A percentile compares a stretch with the other conserved stretches of the same genome.
These are phyloP conservation scores for Monarcha castaneiventris DNA, from an alignment of 2,113 vertebrate genomes.

Conservation along the genomic window DNA sequence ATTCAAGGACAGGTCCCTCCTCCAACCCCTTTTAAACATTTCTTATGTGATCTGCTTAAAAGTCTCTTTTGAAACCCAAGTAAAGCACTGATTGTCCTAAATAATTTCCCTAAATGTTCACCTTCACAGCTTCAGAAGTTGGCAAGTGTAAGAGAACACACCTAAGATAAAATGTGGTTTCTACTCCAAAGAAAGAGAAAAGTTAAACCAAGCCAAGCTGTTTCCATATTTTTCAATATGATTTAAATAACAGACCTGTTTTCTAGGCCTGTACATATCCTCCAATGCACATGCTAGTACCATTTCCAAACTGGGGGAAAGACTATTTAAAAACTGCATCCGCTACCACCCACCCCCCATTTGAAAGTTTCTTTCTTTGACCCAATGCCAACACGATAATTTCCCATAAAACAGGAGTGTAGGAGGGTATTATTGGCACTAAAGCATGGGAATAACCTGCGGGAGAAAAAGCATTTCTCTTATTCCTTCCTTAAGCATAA, in stretches of 20 bases:
- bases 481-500: background rate
- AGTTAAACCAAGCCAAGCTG: background rate
- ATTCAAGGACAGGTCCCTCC: background rate
- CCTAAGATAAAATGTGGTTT: background rate
- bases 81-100: background rate
- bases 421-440: slow-evolving; percentile 47
- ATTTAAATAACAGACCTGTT: slow-evolving; percentile 43
- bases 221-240: slow-evolving; percentile 7
- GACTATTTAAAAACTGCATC: background rate
- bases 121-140: background rate
- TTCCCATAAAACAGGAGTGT: slow-evolving; percentile 34
- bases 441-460: slow-evolving; percentile 58
- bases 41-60: background rate
- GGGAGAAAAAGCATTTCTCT: slow-evolving; percentile 4
- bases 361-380: slow-evolving; percentile 8
- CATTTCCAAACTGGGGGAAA: background rate
- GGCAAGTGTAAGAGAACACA: slow-evolving; percentile 7
- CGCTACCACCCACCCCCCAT: background rate
- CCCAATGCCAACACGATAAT: slow-evolving; percentile 21
- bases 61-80: background rate
- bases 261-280: background rate
- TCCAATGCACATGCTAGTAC: background rate
- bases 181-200: background rate
- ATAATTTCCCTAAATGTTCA: background rate
- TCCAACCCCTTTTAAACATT: background rate